Evolutionary conservation across 2,797 vertebrate genomes (phyloP).

Genomic region (Squalus acanthias): DNA sequence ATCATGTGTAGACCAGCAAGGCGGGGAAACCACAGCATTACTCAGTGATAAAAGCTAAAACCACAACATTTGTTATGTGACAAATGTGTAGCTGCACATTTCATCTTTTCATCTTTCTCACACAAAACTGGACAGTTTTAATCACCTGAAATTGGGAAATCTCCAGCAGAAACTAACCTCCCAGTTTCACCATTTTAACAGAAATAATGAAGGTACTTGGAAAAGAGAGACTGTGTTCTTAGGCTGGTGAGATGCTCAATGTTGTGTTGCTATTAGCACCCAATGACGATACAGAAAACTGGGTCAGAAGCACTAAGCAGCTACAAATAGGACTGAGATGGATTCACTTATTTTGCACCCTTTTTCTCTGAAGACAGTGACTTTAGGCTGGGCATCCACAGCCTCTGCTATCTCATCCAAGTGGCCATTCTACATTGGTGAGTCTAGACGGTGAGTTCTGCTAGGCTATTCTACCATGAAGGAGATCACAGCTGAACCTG

Average conservation of each 20-base stretch:
- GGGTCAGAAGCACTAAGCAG: neutral
- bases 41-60: slow-evolving; percentile 23
- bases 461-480: neutral
- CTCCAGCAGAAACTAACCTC: neutral
- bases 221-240: neutral
- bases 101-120: neutral
- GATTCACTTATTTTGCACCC: neutral
- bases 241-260: neutral
- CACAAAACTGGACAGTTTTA: neutral
- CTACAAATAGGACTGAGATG: neutral
- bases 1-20: neutral
- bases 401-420: neutral
- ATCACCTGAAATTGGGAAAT: neutral
- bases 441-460: neutral
- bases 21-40: slow-evolving; percentile 16
- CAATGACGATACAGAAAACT: neutral
- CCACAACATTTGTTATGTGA: slow-evolving; percentile 25
- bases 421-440: neutral
- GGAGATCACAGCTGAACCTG: neutral
- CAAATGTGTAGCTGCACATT: neutral
- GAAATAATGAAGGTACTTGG: neutral
- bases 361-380: neutral
- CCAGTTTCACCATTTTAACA: too few relatives aligned
- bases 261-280: neutral
- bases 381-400: neutral